Evolutionary conservation across 2,113 vertebrate genomes (phyloP), one percentile per base, ranked within the genome.

Genomic region (Orthochromis indermauri): DNA sequence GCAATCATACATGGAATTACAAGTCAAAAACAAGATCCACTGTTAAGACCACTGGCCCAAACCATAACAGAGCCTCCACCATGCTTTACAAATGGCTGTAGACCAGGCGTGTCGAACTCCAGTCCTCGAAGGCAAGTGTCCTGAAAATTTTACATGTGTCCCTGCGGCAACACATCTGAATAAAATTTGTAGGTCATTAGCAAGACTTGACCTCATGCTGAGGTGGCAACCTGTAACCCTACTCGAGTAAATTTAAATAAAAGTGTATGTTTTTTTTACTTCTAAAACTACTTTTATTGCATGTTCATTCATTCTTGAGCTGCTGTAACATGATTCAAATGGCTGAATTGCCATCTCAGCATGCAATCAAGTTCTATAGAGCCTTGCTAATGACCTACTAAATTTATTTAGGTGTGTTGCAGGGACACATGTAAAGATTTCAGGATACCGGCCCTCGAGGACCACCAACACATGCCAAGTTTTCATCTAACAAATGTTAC

Each of bases 91-190:
- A 59, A 59, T 28, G 16, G 28, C 57, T 61, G 9, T 33, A 63
- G 28, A 63, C 28, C 59, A 63, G 59, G 28, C 2, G 59, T 63
- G 28, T 33, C 0, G 0, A 61, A 33, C 57, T 61, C 59, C 59
- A 63, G 59, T 33, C 59, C 59, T 63, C 9, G 3, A 63, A 31
- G 28, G 28, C 28, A 33, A 33, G 28, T 63, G 5, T 63, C 59
- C 59, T 63, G 16, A 19, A 63, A 63, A 4, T 33, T 63, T 63
- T 61, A 19, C 28, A 61, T 61, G 57, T 33, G 26, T 61, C 28
- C 4, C 16, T 61, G 28, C 16, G 2, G 5, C 59, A 63, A 63
- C 59, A 33, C 59, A 19, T 9, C 28, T 63, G 28, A 4, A 63
- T 63, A 63, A 4, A 63, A 63, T 63, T 33, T 19, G 9, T 63